A percentile compares a stretch with the other conserved stretches of the same genome.
phyloP scores from a whole-genome alignment of 2,113 vertebrate species.

The Chroicocephalus ridibundus region DNA sequence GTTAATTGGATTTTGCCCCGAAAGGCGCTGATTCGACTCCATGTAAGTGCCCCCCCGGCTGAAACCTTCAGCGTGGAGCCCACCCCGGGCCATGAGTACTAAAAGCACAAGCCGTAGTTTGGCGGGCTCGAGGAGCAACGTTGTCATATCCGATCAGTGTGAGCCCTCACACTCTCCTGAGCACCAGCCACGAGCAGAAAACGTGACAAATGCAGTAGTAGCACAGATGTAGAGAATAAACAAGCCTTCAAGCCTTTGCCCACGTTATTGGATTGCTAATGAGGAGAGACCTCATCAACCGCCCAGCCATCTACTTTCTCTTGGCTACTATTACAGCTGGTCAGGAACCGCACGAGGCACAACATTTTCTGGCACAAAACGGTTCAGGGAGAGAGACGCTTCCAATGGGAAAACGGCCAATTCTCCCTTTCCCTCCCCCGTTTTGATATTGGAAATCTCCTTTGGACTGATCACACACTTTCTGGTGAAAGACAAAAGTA shows the following conservation, averaged over 20 bases:
- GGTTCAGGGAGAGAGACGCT: neutral
- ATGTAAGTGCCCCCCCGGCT: neutral
- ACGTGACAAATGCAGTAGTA: neutral
- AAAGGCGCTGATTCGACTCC: neutral
- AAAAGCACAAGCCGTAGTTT: neutral
- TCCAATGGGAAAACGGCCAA: neutral
- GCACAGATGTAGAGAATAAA: neutral
- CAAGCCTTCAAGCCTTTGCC: neutral
- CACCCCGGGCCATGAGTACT: neutral
- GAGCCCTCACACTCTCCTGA: neutral
- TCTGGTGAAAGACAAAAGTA: neutral
- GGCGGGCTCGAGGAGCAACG: neutral
- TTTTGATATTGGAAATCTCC: neutral
- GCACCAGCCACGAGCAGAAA: neutral
- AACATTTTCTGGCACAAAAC: neutral
- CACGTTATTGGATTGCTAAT: neutral
- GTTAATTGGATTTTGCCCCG: neutral
- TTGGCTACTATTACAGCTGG: neutral
- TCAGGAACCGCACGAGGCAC: neutral
- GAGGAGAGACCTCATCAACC: slow-evolving; percentile 29
- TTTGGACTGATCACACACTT: neutral
- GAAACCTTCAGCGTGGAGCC: neutral
- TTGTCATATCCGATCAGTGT: neutral
- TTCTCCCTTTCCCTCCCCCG: neutral
- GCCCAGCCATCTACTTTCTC: neutral